Evolutionary conservation across 2,888 invertebrate species (phyloP).

Genomic region (Cerastis rubricosa): DNA sequence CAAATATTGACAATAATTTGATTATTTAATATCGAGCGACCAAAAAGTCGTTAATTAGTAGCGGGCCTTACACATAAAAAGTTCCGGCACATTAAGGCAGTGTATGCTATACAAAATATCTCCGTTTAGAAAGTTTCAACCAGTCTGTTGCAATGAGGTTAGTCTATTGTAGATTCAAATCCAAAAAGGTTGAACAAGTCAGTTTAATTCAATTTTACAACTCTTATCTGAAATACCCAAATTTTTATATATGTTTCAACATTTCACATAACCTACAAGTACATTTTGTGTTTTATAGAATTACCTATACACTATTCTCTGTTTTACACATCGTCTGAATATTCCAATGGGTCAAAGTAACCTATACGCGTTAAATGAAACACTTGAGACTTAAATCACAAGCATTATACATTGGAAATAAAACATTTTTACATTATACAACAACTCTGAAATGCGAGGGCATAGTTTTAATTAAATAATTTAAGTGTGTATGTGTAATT

Average conservation of each 20-base stretch:
- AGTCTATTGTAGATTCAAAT: conserved; percentile 90
- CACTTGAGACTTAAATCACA: conserved; percentile 76
- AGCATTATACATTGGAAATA: conserved; percentile 71
- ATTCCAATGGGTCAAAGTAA: conserved; percentile 86
- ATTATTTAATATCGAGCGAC: conserved; percentile 67
- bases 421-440: conserved; percentile 79
- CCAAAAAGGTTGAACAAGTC: conserved; percentile 90
- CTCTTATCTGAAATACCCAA: conserved; percentile 88
- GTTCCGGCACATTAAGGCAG: conserved; percentile 90
- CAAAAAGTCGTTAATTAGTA: conserved; percentile 73
- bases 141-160: conserved; percentile 90
- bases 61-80: conserved; percentile 78
- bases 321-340: conserved; percentile 87
- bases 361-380: conserved; percentile 77
- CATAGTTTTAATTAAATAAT: conserved; percentile 79
- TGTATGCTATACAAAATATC: conserved; percentile 90
- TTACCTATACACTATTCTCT: conserved; percentile 88
- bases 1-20: conserved; percentile 65
- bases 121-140: conserved; percentile 87
- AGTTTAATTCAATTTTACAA: conserved; percentile 85
- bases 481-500: conserved; percentile 68
- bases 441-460: conserved; percentile 88
- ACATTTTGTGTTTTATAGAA: conserved; percentile 89
- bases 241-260: conserved; percentile 87
- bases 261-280: conserved; percentile 89